phyloP scores from a whole-genome alignment of 1,140 invertebrate genomes.

The Halyomorpha halys region DNA sequence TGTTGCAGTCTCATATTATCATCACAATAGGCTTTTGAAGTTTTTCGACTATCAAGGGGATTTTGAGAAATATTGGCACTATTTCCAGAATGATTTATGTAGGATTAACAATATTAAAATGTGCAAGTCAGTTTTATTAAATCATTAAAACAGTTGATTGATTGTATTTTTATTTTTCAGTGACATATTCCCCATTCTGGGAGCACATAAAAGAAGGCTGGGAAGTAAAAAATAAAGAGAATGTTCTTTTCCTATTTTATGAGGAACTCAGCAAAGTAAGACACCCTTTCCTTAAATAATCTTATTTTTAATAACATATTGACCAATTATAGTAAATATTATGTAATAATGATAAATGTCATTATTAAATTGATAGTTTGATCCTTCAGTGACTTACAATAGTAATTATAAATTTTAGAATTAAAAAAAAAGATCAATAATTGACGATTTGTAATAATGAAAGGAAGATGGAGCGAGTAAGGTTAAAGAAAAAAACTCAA shows the following conservation, averaged over 20 bases:
- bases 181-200: slow-evolving; percentile 60
- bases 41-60: slow-evolving; percentile 61
- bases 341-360: too few species aligned
- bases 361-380: too few species aligned
- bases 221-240: slow-evolving; percentile 48
- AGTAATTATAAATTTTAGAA: too few species aligned
- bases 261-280: slow-evolving; percentile 60
- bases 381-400: too few species aligned
- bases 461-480: too few species aligned
- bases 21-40: slow-evolving; percentile 58
- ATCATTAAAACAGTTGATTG: not conserved
- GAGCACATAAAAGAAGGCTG: slow-evolving; percentile 66
- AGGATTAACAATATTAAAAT: slow-evolving; percentile 17
- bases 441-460: too few species aligned
- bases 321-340: too few species aligned
- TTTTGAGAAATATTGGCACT: slow-evolving; percentile 64
- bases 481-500: too few species aligned
- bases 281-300: not conserved
- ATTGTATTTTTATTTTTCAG: slow-evolving; percentile 33
- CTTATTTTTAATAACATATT: slow-evolving; percentile 17
- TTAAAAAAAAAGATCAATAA: too few species aligned
- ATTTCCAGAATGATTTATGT: slow-evolving; percentile 58
- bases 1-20: slow-evolving; percentile 71
- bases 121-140: too few species aligned
- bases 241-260: slow-evolving; percentile 68